These are phyloP conservation scores for Taphrorychus bicolor DNA, from an alignment of 2,888 invertebrate species.

Conservation along the genomic window DNA sequence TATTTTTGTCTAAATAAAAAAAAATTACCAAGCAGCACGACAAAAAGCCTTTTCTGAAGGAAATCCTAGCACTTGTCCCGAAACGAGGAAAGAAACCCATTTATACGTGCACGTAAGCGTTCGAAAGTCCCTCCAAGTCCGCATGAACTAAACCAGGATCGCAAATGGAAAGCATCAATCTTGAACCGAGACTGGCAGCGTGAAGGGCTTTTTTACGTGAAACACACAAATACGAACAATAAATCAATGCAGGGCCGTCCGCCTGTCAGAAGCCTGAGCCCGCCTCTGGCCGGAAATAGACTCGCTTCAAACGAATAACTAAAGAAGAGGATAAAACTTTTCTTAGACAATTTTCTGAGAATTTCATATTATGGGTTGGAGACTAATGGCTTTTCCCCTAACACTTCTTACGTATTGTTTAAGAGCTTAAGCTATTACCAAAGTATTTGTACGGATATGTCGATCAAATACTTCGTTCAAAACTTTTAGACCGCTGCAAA, in stretches of 20 bases:
- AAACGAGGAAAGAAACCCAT: neutral
- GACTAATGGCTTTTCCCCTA: neutral
- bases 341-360: too few relatives aligned
- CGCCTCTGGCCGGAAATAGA: neutral
- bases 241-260: slow-evolving; percentile 58
- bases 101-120: neutral
- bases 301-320: neutral
- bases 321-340: too few relatives aligned
- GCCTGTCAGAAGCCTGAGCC: neutral
- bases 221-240: slow-evolving; percentile 60
- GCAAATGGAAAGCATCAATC: slow-evolving; percentile 57
- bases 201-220: slow-evolving; percentile 54
- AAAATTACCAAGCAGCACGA: too few relatives aligned
- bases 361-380: too few relatives aligned
- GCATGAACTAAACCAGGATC: slow-evolving; percentile 37
- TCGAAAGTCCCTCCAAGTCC: neutral
- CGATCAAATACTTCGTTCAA: too few relatives aligned
- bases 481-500: too few relatives aligned
- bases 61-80: neutral
- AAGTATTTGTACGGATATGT: too few relatives aligned
- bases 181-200: slow-evolving; percentile 52
- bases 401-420: too few relatives aligned
- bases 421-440: too few relatives aligned
- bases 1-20: too few relatives aligned
- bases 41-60: neutral